Conservation (phyloP, 2,888 invertebrate genomes). For the Ferdinandea cuprea region DNA sequence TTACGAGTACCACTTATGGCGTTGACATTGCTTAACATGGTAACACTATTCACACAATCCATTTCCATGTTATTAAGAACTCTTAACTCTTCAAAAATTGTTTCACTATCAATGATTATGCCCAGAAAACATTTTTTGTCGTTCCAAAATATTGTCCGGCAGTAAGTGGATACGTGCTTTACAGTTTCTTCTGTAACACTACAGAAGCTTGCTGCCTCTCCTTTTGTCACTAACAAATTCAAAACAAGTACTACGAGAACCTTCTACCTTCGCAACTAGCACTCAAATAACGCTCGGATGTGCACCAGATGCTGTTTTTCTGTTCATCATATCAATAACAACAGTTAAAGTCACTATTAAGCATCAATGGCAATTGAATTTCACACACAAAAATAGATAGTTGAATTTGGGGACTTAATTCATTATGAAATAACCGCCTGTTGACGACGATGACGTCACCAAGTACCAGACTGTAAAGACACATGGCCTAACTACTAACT, state of each 20-base stretch:
- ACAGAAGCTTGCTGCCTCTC: constrained; percentile 9
- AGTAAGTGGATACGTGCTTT: neutral
- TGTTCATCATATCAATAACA: constrained; percentile 5
- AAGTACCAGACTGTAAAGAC: too few relatives aligned
- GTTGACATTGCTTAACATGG: neutral
- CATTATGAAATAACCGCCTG: neutral
- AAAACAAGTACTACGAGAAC: neutral
- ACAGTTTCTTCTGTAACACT: constrained; percentile 1
- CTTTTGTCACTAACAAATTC: neutral
- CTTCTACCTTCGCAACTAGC: constrained; percentile 2
- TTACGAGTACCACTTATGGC: neutral
- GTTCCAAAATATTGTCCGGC: neutral
- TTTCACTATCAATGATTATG: neutral
- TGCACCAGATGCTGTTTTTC: neutral
- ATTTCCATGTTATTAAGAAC: neutral
- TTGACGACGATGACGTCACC: too few relatives aligned
- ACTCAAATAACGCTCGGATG: constrained; percentile 1
- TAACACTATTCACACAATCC: neutral
- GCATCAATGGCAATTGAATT: constrained; percentile 6
- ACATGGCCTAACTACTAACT: too few relatives aligned
- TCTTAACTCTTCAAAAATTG: neutral
- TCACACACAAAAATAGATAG: neutral
- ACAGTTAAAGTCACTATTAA: constrained; percentile 5
- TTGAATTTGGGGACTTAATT: neutral
- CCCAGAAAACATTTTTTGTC: neutral